phyloP scores from a whole-genome alignment of 2,113 vertebrate species.

The Proteles cristata region DNA sequence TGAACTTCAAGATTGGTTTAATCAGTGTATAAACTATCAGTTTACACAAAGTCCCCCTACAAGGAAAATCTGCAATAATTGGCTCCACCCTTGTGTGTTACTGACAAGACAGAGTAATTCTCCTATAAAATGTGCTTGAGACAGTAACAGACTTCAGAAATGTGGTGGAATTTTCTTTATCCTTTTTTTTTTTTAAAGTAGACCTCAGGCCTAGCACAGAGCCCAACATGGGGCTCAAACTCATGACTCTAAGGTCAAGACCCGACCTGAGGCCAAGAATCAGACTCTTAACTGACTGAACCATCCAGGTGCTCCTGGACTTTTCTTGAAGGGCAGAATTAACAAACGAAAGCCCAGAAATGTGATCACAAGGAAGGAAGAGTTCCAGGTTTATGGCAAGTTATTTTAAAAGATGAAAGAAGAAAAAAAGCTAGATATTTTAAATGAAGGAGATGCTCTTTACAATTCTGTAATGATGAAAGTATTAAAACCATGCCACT shows the following conservation, averaged over 20 bases:
- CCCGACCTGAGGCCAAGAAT: no score
- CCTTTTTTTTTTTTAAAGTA: no score
- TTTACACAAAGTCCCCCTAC: constrained; percentile 53
- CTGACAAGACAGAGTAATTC: constrained; percentile 40
- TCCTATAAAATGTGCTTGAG: background rate
- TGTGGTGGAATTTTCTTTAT: background rate
- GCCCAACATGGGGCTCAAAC: no score
- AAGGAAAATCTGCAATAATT: constrained; percentile 28
- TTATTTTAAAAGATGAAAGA: constrained; percentile 59
- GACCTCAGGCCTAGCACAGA: no score
- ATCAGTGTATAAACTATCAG: background rate
- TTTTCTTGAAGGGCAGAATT: constrained; percentile 53
- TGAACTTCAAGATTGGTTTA: constrained; percentile 41
- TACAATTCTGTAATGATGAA: constrained; percentile 71
- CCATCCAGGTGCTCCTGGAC: background rate
- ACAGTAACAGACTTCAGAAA: constrained; percentile 39
- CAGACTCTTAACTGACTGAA: no score
- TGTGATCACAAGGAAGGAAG: constrained; percentile 24
- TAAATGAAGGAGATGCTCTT: constrained; percentile 25
- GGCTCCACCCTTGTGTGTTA: background rate
- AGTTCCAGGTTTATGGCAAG: background rate
- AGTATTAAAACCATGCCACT: constrained; percentile 69
- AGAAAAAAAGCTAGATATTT: constrained; percentile 1
- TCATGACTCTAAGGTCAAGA: no score
- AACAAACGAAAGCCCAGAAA: constrained; percentile 56